phyloP scores from a whole-genome alignment of 1,140 invertebrate species.

The Onthophagus taurus region DNA sequence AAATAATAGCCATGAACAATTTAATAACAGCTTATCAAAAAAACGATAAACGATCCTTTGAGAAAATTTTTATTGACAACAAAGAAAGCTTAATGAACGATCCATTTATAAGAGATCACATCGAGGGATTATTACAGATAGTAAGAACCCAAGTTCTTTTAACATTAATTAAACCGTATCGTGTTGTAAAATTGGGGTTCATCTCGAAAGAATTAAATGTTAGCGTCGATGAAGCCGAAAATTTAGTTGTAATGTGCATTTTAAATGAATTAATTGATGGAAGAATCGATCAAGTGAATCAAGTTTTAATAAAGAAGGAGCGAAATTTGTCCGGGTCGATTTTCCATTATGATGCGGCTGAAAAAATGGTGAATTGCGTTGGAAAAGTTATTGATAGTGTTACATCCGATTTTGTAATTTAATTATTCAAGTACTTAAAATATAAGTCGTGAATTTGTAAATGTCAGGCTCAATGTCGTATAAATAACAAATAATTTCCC shows the following conservation, averaged over 20 bases:
- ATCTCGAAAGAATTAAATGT: conserved; percentile 96
- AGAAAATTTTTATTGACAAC: conserved; percentile 89
- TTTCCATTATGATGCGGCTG: conserved; percentile 67
- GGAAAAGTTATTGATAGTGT: conserved; percentile 8
- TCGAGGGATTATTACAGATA: conserved; percentile 92
- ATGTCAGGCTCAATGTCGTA: too few relatives aligned
- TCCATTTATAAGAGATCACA: conserved; percentile 96
- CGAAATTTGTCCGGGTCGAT: conserved; percentile 64
- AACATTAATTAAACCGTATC: conserved; percentile 94
- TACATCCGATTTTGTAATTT: conserved; percentile 6
- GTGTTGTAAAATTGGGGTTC: conserved; percentile 91
- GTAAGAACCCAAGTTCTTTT: conserved; percentile 94
- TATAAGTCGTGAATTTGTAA: too few relatives aligned
- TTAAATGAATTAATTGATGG: conserved; percentile 66
- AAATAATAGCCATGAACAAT: conserved; percentile 98
- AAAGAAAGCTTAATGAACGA: conserved; percentile 96
- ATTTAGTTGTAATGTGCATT: conserved; percentile 71
- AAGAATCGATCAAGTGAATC: conserved; percentile 91
- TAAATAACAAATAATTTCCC: too few relatives aligned
- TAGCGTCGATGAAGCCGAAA: conserved; percentile 88
- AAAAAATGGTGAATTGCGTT: conserved; percentile 78
- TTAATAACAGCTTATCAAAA: conserved; percentile 96
- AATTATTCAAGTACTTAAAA: too few relatives aligned
- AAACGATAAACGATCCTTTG: conserved; percentile 97
- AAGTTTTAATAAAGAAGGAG: conserved; percentile 75